A percentile compares a stretch with the other conserved stretches of the same genome.
Conservation (phyloP, 2,797 vertebrate species). For the Micromesistius poutassou region DNA sequence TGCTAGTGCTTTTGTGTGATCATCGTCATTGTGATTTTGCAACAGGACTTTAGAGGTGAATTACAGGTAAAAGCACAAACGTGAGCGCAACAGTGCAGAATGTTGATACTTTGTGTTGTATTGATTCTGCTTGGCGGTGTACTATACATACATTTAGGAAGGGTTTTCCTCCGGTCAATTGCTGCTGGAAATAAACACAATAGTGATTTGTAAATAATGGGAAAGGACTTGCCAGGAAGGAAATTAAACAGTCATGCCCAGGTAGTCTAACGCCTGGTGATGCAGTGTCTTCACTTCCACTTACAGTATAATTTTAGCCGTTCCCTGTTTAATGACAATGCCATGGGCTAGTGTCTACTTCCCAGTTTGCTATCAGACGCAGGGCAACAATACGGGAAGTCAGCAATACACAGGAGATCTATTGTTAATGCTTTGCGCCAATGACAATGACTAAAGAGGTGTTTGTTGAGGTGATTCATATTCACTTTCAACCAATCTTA, state of each 20-base stretch:
- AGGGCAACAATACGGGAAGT: too few relatives aligned
- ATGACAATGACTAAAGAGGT: too few relatives aligned
- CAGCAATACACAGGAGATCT: not conserved
- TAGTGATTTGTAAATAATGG: not conserved
- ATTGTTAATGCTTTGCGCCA: not conserved
- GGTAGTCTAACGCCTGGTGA: not conserved
- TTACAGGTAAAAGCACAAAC: not conserved
- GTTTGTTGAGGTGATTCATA: too few relatives aligned
- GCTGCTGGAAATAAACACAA: not conserved
- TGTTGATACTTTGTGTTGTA: too few relatives aligned
- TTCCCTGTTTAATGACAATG: slow-evolving; percentile 30
- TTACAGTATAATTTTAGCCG: slow-evolving; percentile 15
- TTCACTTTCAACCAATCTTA: too few relatives aligned
- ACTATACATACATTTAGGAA: not conserved
- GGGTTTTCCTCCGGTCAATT: not conserved
- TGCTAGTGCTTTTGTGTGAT: not conserved
- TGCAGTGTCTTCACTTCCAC: slow-evolving; percentile 47
- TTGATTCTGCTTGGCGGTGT: too few relatives aligned
- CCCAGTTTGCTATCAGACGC: too few relatives aligned
- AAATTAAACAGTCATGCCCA: slow-evolving; percentile 3
- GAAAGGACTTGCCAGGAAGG: slow-evolving; percentile 1
- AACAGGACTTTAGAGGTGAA: not conserved
- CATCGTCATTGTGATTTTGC: not conserved
- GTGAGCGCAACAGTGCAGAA: too few relatives aligned
- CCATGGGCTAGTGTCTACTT: too few relatives aligned